phyloP scores from a whole-genome alignment of 1,140 invertebrate species.

The Drosophila punjabiensis region DNA sequence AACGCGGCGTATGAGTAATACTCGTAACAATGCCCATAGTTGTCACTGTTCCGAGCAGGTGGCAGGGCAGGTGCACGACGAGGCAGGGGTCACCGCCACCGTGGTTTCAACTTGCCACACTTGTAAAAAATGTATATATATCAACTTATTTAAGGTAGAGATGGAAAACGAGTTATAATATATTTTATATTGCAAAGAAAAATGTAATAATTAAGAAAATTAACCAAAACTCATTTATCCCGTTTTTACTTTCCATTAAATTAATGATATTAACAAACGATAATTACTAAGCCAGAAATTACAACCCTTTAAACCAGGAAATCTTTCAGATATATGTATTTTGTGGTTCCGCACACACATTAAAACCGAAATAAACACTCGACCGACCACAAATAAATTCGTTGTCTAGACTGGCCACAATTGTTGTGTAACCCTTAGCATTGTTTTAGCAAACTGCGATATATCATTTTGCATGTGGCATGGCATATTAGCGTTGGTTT shows the following conservation, averaged over 20 bases:
- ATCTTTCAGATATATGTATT: constrained; percentile 4
- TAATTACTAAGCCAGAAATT: neutral
- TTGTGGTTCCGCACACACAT: constrained; percentile 1
- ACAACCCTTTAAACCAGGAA: neutral
- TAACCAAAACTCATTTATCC: neutral
- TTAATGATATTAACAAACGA: neutral
- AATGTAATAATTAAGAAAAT: neutral
- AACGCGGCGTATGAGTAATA: constrained; percentile 63
- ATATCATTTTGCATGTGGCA: constrained; percentile 65
- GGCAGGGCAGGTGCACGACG: constrained; percentile 2
- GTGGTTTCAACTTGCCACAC: constrained; percentile 15
- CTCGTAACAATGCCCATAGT: constrained; percentile 61
- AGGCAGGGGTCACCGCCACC: neutral
- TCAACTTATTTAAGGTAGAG: neutral
- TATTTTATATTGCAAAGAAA: too few species aligned
- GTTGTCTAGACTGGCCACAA: constrained; percentile 49
- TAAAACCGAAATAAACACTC: constrained; percentile 33
- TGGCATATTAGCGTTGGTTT: constrained; percentile 62
- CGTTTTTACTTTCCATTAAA: neutral
- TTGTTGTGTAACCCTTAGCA: constrained; percentile 35
- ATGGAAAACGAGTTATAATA: neutral
- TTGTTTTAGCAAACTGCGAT: constrained; percentile 48
- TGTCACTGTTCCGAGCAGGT: constrained; percentile 25
- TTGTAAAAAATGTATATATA: constrained; percentile 21
- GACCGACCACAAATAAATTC: constrained; percentile 28